A percentile compares a stretch with the other conserved stretches of the same genome.
phyloP scores from a whole-genome alignment of 2,797 vertebrate species.

The Arctocebus calabarensis region DNA sequence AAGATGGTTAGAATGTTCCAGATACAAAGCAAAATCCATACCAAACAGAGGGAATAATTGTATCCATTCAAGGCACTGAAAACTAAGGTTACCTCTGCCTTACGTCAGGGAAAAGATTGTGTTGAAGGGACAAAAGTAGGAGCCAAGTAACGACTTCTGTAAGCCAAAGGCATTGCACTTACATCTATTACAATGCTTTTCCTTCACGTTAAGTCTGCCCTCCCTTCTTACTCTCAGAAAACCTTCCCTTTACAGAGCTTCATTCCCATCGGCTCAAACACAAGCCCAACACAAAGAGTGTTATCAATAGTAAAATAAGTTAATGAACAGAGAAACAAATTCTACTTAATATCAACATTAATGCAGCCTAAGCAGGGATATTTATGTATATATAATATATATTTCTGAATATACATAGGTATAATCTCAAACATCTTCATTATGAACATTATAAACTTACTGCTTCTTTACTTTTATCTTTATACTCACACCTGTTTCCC shows the following conservation, averaged over 20 bases:
- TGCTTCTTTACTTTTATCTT: neutral
- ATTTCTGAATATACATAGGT: neutral
- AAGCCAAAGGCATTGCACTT: neutral
- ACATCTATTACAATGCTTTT: neutral
- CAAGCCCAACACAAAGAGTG: neutral
- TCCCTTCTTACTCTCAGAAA: neutral
- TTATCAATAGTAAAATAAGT: neutral
- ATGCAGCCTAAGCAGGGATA: neutral
- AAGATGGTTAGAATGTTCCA: neutral
- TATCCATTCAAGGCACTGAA: neutral
- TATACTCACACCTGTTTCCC: fast-evolving
- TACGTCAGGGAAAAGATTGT: neutral
- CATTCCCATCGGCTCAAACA: too few species aligned
- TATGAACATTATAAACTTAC: neutral
- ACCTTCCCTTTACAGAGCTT: neutral
- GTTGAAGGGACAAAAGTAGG: neutral
- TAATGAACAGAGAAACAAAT: neutral
- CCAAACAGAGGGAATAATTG: neutral
- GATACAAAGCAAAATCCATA: neutral
- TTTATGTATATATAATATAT: neutral
- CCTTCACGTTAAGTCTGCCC: fast-evolving
- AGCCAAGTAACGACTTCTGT: fast-evolving
- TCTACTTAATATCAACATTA: neutral
- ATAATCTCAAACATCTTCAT: neutral
- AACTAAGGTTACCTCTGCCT: neutral